Conservation (phyloP, 2,113 vertebrate genomes). For the Macaca nemestrina region DNA sequence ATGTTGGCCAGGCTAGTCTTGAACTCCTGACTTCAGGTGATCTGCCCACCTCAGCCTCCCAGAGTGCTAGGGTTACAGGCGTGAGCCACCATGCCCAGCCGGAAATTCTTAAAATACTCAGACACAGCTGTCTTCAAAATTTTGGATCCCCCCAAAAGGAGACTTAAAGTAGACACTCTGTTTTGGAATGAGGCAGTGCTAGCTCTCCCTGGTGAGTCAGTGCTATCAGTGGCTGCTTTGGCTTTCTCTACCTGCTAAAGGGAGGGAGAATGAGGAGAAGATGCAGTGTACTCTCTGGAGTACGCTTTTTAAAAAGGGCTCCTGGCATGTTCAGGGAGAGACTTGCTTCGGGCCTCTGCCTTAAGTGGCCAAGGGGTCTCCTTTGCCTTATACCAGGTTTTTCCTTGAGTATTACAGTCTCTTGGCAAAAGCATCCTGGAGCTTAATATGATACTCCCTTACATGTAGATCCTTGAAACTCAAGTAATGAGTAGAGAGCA, state of each 20-base stretch:
- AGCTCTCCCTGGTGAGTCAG: constrained; percentile 25
- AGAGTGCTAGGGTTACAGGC: too few relatives aligned
- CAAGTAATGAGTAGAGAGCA: background rate
- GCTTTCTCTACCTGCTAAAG: background rate
- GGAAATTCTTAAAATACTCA: constrained; percentile 19
- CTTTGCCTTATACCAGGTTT: background rate
- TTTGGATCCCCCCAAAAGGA: background rate
- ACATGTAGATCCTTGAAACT: background rate
- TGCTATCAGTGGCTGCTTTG: background rate
- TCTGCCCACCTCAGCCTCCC: too few relatives aligned
- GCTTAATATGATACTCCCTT: background rate
- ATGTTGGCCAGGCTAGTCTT: too few relatives aligned
- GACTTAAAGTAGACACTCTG: constrained; percentile 15
- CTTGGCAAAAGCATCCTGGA: background rate
- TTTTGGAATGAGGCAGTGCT: background rate
- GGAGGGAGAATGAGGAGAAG: background rate
- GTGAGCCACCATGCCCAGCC: too few relatives aligned
- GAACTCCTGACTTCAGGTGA: too few relatives aligned
- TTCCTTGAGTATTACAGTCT: background rate
- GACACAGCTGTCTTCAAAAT: background rate
- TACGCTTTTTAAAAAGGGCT: background rate
- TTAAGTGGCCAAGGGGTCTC: background rate
- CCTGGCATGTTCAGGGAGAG: background rate
- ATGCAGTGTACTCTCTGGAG: background rate
- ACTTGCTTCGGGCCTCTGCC: background rate